Evolutionary conservation across 2,797 vertebrate species (phyloP).

Genomic region (Lemur catta): DNA sequence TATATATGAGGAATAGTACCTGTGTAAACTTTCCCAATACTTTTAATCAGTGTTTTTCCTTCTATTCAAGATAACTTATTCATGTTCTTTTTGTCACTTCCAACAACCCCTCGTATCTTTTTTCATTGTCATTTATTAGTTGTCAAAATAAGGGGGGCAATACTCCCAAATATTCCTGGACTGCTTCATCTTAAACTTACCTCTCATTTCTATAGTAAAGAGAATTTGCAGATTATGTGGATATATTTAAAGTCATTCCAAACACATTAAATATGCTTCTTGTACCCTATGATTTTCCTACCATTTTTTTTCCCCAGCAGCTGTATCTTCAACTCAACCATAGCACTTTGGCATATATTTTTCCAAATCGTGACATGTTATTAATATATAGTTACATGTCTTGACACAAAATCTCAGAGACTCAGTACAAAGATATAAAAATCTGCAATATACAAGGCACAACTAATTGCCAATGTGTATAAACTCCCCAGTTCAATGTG

Average conservation of each 20-base stretch:
- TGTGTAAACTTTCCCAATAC: background rate
- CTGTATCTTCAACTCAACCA: background rate
- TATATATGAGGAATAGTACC: background rate
- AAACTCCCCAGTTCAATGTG: background rate
- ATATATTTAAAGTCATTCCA: background rate
- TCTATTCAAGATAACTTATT: background rate
- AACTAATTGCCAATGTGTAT: constrained; percentile 10
- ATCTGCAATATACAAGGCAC: constrained; percentile 41
- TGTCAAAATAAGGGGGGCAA: background rate
- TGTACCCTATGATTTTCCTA: background rate
- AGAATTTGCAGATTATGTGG: background rate
- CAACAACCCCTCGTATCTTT: background rate
- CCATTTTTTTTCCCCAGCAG: background rate
- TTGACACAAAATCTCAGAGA: background rate
- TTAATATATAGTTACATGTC: background rate
- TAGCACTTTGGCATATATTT: background rate
- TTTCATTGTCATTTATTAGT: background rate
- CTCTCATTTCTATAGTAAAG: background rate
- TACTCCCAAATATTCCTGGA: background rate
- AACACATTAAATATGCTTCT: background rate
- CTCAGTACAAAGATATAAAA: background rate
- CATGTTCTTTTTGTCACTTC: background rate
- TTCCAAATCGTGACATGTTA: background rate
- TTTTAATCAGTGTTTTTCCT: background rate
- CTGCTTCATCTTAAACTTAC: background rate